Evolutionary conservation across 2,888 invertebrate genomes (phyloP).

Genomic region (Polydrusus cervinus): DNA sequence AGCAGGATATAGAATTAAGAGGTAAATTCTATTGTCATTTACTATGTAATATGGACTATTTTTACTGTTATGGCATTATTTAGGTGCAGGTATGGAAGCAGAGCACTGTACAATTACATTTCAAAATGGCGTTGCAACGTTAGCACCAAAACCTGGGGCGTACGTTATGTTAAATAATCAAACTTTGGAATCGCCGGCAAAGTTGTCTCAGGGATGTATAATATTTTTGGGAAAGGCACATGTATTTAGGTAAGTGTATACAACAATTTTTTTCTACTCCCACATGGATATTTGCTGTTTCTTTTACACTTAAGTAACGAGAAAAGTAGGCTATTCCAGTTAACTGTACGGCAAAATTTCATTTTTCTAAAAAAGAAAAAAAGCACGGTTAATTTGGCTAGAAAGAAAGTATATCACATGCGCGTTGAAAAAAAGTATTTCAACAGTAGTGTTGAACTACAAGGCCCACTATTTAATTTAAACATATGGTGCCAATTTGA

Average conservation of each 20-base stretch:
- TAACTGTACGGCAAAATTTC: no score
- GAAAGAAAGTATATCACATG: no score
- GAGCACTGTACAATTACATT: constrained; percentile 86
- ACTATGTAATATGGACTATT: not conserved
- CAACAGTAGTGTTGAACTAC: no score
- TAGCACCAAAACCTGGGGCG: constrained; percentile 82
- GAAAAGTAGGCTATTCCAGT: no score
- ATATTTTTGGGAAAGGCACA: constrained; percentile 77
- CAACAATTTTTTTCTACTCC: no score
- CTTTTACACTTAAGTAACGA: no score
- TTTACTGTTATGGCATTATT: not conserved
- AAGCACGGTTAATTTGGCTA: no score
- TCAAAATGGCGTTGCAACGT: constrained; percentile 81
- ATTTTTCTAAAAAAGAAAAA: no score
- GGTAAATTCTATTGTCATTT: constrained; percentile 69
- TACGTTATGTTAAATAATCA: constrained; percentile 90
- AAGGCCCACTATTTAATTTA: no score
- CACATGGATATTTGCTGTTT: no score
- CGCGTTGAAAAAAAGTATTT: no score
- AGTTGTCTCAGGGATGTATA: constrained; percentile 84
- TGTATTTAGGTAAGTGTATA: constrained; percentile 72
- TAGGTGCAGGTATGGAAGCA: constrained; percentile 79
- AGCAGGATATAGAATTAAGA: constrained; percentile 84
- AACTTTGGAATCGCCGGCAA: constrained; percentile 84
- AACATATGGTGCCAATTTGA: no score